These are phyloP conservation scores for Boulengerochromis microlepis DNA, from an alignment of 2,113 vertebrate species.

Conservation along the genomic window DNA sequence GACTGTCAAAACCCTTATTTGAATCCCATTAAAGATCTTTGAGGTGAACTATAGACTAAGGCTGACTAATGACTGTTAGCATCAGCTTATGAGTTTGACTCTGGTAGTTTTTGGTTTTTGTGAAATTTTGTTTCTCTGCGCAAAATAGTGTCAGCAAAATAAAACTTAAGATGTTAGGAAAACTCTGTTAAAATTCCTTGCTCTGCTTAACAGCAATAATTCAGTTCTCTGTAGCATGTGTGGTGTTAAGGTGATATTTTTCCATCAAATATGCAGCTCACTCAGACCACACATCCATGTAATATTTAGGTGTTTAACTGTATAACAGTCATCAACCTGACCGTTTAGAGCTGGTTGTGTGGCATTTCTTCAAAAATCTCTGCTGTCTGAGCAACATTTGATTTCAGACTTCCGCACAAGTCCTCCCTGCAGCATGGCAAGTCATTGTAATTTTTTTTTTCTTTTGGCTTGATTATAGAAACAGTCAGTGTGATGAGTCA, in stretches of 20 bases:
- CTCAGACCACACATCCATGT: not conserved
- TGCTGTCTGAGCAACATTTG: not conserved
- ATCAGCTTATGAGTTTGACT: not conserved
- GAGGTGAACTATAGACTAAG: not conserved
- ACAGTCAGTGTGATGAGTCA: not conserved
- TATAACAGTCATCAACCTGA: not conserved
- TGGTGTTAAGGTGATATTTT: not conserved
- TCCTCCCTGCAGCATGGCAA: not conserved
- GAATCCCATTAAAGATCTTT: not conserved
- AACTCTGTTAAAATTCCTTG: not conserved
- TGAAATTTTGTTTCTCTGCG: not conserved
- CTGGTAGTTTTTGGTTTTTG: not conserved
- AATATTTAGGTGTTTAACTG: not conserved
- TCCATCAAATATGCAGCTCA: not conserved
- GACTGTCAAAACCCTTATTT: not conserved
- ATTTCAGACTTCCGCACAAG: not conserved
- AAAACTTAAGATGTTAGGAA: not conserved
- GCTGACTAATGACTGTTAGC: not conserved
- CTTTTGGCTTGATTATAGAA: not conserved
- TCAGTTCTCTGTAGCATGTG: not conserved
- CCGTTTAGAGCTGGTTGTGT: not conserved
- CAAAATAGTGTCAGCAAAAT: not conserved
- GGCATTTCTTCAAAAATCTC: not conserved
- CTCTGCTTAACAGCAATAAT: not conserved
- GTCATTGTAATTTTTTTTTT: not conserved